Percentiles rank a stretch among this genome's conserved stretches.
Evolutionary conservation across 2,797 vertebrate genomes (phyloP).

Genomic region (Steatocranus sp.): DNA sequence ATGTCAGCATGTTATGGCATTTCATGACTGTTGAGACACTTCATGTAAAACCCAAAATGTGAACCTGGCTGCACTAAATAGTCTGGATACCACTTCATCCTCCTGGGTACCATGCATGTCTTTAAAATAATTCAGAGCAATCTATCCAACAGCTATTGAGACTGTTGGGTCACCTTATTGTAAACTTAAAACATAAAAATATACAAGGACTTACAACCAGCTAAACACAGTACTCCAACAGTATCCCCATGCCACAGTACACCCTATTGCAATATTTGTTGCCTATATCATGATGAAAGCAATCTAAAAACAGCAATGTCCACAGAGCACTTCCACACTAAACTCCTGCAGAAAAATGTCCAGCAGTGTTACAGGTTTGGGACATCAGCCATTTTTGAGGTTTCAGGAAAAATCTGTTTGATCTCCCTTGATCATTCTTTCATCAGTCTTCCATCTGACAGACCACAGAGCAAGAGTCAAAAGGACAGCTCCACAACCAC

Average conservation of each 20-base stretch:
- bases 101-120: not conserved
- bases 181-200: not conserved
- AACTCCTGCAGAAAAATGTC: not conserved
- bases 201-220: not conserved
- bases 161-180: not conserved
- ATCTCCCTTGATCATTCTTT: constrained; percentile 52
- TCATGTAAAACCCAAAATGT: not conserved
- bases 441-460: constrained; percentile 44
- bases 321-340: not conserved
- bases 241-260: not conserved
- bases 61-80: not conserved
- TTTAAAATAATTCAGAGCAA: not conserved
- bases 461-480: constrained; percentile 52
- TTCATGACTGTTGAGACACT: not conserved
- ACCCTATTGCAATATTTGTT: not conserved
- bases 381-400: constrained; percentile 13
- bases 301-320: not conserved
- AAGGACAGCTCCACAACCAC: constrained; percentile 36
- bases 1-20: not conserved
- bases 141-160: not conserved
- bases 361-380: not conserved
- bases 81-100: not conserved
- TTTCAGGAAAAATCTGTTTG: constrained; percentile 49
- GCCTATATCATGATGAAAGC: not conserved
- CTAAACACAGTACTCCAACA: not conserved